Evolutionary conservation across 30 jellyfish, hydroid and myxozoan species (phyloP).

Genomic region (Aurelia aurita complex sp. Pacific): DNA sequence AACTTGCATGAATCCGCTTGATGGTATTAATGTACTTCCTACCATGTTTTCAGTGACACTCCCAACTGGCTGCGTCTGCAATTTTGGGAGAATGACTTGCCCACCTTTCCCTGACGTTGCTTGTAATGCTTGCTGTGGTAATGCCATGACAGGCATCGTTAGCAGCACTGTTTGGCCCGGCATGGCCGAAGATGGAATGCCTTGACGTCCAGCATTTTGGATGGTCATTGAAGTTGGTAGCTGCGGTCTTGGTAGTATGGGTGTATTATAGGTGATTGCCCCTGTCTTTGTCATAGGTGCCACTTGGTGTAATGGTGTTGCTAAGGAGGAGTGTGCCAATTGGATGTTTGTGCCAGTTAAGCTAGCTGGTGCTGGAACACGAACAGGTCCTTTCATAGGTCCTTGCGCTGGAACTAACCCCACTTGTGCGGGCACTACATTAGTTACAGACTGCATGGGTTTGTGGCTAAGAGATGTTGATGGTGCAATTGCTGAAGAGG

Average conservation of each 20-base stretch:
- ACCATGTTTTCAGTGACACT: not conserved
- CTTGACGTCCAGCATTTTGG: constrained; percentile 9
- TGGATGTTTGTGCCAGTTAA: not conserved
- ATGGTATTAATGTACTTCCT: too few species aligned
- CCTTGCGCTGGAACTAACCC: constrained; percentile 5
- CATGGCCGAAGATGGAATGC: constrained; percentile 24
- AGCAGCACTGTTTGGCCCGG: constrained; percentile 51
- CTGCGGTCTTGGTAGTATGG: constrained; percentile 64
- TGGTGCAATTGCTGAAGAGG: too few species aligned
- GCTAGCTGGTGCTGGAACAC: not conserved
- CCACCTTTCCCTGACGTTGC: not conserved
- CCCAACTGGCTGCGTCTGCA: not conserved
- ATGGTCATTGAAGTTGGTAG: constrained; percentile 3
- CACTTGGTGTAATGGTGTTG: constrained; percentile 17
- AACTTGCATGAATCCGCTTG: too few species aligned
- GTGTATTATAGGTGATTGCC: constrained; percentile 43
- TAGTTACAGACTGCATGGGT: not conserved
- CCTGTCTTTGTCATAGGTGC: constrained; percentile 14
- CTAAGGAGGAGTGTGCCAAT: not conserved
- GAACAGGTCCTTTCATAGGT: not conserved
- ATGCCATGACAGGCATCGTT: constrained; percentile 47
- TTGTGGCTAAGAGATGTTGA: too few species aligned
- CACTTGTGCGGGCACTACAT: not conserved
- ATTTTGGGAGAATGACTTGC: constrained; percentile 1
- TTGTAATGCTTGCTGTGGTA: constrained; percentile 41